Evolutionary conservation across 2,113 vertebrate species (phyloP), one percentile per base, ranked within the genome.

Genomic region (Pica pica): DNA sequence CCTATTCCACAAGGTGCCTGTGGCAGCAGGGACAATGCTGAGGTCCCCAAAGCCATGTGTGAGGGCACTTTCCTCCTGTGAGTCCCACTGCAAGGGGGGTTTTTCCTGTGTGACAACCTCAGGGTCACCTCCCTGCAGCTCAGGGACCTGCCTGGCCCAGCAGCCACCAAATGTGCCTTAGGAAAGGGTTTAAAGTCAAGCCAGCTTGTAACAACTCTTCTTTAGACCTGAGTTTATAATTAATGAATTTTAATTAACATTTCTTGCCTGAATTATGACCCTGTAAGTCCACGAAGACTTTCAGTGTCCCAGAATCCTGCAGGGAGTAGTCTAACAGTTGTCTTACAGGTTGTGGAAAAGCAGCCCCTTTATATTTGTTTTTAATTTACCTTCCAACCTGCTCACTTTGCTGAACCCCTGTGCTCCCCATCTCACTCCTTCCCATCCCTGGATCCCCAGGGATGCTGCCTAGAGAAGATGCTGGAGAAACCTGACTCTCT

Each of bases 1-100:
- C 83, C 33, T 26, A 7, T 65, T 46, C 39, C 10, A 0, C 1
- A 6, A 52, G 42, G 27, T 75, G 37, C 21, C n/a, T 64, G 39
- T 14, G 57, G 39, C 70, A 90, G 39, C 39, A 63, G 26, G 31
- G 33, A 9, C 42, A 47, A 10, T 73, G 23, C 83, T 64, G 71
- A 60, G 44, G 39, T 89, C 61, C 71, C 35, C 7, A 4, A n/a
- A 57, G 53, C 28, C 3, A 1, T 5, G 0, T 52, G 9, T 77
- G 1, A 2, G 77, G 85, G 2, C 41, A 49, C 12, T 46, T 91
- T 81, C 22, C 9, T 65, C 31, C 71, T 2, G 0, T 2, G 2
- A 64, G 39, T n/a, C 33, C 35, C 35, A 6, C 76, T 60, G 46
- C 46, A 39, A 8, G n/a, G 27, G 55, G 49, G 15, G 15, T 20